These are phyloP conservation scores for Gymnoscopelus braueri DNA, from an alignment of 2,797 vertebrate genomes.

Conservation along the genomic window DNA sequence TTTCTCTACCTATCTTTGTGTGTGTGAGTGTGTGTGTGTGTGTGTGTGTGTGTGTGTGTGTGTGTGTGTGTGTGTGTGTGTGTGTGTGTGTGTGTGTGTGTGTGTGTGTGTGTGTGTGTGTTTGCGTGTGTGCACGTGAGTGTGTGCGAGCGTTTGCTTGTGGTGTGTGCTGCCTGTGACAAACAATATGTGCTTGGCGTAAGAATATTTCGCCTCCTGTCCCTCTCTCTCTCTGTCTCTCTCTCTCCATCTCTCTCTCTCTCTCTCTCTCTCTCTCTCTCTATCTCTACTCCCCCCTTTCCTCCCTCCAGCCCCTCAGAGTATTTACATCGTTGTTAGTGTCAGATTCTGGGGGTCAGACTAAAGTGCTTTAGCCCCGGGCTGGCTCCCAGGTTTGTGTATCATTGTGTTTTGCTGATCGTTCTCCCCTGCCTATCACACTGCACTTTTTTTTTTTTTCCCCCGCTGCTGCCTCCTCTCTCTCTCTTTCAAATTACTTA, in stretches of 20 bases:
- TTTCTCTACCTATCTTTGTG: constrained; percentile 6
- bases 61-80: constrained; percentile 40
- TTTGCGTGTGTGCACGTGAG: constrained; percentile 40
- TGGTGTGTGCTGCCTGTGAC: constrained; percentile 25
- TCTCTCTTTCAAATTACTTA: constrained; percentile 48
- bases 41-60: constrained; percentile 37
- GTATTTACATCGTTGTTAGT: constrained; percentile 76
- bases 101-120: constrained; percentile 30
- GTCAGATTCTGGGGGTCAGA: constrained; percentile 70
- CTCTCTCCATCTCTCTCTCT: not conserved
- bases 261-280: not conserved
- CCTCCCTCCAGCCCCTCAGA: constrained; percentile 18
- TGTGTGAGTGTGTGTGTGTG: constrained; percentile 42
- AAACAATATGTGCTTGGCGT: constrained; percentile 55
- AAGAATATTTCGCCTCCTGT: constrained; percentile 25
- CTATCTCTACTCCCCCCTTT: constrained; percentile 11
- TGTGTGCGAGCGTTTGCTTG: constrained; percentile 3
- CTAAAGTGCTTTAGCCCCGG: constrained; percentile 59
- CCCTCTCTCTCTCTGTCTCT: not conserved
- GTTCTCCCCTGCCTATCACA: constrained; percentile 51
- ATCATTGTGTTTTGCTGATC: constrained; percentile 67
- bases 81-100: constrained; percentile 39
- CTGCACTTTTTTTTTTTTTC: not conserved
- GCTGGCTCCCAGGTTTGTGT: constrained; percentile 71
- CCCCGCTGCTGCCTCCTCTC: constrained; percentile 27